A percentile compares a stretch with the other conserved stretches of the same genome.
These are phyloP conservation scores for Macrocentrus cingulum DNA, from an alignment of 1,140 invertebrate genomes.

Conservation along the genomic window DNA sequence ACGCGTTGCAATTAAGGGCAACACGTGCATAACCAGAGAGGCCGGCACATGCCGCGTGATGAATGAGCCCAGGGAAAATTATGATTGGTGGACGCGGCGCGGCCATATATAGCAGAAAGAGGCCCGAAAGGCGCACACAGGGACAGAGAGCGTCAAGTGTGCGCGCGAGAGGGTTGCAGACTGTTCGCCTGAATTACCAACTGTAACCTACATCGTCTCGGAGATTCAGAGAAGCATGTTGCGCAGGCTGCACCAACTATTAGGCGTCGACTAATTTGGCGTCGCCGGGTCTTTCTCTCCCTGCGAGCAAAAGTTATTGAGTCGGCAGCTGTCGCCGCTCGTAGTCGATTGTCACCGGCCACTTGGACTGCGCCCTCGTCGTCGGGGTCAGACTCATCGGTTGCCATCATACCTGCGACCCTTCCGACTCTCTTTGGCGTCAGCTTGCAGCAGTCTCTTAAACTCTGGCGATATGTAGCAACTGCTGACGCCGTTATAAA, in stretches of 20 bases:
- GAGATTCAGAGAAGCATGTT: conserved; percentile 12
- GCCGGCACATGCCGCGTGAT: conserved; percentile 47
- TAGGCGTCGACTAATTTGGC: conserved; percentile 26
- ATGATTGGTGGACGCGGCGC: conserved; percentile 42
- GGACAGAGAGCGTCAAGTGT: conserved; percentile 19
- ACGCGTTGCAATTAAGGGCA: conserved; percentile 44
- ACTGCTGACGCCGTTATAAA: conserved; percentile 60
- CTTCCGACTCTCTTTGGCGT: conserved; percentile 40
- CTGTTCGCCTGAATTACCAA: neutral
- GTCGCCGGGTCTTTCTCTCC: too few relatives aligned
- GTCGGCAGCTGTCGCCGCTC: conserved; percentile 53
- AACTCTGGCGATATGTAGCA: conserved; percentile 51
- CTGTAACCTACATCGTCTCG: neutral
- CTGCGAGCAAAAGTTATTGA: conserved; percentile 62
- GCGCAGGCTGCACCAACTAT: conserved; percentile 16
- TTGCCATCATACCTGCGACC: conserved; percentile 32
- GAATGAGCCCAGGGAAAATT: conserved; percentile 42
- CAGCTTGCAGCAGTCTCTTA: conserved; percentile 60
- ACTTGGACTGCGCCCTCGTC: conserved; percentile 21
- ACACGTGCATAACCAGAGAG: conserved; percentile 45
- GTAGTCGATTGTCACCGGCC: conserved; percentile 56
- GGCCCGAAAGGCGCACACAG: conserved; percentile 6
- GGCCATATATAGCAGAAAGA: too few relatives aligned
- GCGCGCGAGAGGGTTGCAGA: conserved; percentile 18
- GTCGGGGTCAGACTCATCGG: conserved; percentile 53